Conservation (phyloP, 2,797 vertebrate genomes). For the Merluccius polli region DNA sequence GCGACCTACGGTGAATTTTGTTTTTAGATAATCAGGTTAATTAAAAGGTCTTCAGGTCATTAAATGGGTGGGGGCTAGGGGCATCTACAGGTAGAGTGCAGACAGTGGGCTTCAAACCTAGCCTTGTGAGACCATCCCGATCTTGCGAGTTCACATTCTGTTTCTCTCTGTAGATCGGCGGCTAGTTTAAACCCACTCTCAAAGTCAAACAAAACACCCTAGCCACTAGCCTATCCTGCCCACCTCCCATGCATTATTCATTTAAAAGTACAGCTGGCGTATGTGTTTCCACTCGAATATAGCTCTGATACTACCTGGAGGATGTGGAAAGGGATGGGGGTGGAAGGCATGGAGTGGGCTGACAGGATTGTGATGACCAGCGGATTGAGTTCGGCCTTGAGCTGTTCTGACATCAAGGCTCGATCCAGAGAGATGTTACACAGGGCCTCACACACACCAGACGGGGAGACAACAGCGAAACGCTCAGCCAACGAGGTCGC, state of each 20-base stretch:
- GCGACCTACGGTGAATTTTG: background rate
- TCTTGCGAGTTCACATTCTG: too few species aligned
- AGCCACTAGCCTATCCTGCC: background rate
- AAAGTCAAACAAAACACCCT: background rate
- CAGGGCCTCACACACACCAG: slow-evolving; percentile 66
- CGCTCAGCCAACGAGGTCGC: slow-evolving; percentile 56
- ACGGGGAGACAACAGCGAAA: slow-evolving; percentile 46
- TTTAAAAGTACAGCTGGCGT: background rate
- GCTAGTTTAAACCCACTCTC: too few species aligned
- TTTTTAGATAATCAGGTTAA: background rate
- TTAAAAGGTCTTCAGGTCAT: background rate
- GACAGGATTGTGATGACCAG: slow-evolving; percentile 76
- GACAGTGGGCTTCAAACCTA: too few species aligned
- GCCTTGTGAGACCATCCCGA: too few species aligned
- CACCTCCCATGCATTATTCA: background rate
- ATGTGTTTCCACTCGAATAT: background rate
- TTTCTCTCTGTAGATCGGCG: too few species aligned
- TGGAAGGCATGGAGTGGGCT: slow-evolving; percentile 69
- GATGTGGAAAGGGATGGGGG: slow-evolving; percentile 62
- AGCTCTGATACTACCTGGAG: slow-evolving; percentile 69
- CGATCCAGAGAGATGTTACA: slow-evolving; percentile 69
- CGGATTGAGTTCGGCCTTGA: slow-evolving; percentile 79
- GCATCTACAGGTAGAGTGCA: too few species aligned
- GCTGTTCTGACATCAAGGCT: slow-evolving; percentile 76
- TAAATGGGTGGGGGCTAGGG: too few species aligned